These are phyloP conservation scores for Phoenicopterus ruber DNA, from an alignment of 2,113 vertebrate species.

Conservation along the genomic window DNA sequence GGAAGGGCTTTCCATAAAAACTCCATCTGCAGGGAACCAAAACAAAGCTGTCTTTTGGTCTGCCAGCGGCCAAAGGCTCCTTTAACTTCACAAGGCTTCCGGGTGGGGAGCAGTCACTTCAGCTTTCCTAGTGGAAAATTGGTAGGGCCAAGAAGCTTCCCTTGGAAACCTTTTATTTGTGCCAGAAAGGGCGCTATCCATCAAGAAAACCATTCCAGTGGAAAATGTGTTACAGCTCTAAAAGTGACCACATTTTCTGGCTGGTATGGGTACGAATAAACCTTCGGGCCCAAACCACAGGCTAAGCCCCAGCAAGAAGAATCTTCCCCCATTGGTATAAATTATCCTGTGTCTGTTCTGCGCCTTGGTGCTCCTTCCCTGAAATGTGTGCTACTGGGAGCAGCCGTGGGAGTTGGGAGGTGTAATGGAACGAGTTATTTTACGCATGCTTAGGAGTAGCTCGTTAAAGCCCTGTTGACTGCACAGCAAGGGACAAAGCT, in stretches of 20 bases:
- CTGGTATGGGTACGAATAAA: not conserved
- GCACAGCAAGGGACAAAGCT: not conserved
- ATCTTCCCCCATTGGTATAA: not conserved
- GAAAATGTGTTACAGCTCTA: not conserved
- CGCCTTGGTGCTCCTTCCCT: not conserved
- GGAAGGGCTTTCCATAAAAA: not conserved
- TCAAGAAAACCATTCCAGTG: not conserved
- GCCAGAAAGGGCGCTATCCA: not conserved
- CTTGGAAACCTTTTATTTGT: constrained; percentile 5
- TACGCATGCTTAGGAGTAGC: not conserved
- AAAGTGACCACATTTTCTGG: not conserved
- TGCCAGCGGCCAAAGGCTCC: not conserved
- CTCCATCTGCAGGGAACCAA: not conserved
- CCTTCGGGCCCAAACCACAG: not conserved
- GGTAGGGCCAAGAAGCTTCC: not conserved
- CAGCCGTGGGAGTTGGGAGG: not conserved
- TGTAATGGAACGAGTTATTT: not conserved
- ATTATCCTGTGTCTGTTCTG: not conserved
- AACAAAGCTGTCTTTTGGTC: not conserved
- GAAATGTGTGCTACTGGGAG: not conserved
- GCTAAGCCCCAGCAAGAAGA: not conserved
- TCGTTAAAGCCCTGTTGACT: not conserved
- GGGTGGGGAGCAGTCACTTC: not conserved
- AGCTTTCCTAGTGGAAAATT: constrained; percentile 20
- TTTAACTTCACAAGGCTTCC: not conserved